phyloP scores from a whole-genome alignment of 2,888 invertebrate species.

The Vesta saturnalis region DNA sequence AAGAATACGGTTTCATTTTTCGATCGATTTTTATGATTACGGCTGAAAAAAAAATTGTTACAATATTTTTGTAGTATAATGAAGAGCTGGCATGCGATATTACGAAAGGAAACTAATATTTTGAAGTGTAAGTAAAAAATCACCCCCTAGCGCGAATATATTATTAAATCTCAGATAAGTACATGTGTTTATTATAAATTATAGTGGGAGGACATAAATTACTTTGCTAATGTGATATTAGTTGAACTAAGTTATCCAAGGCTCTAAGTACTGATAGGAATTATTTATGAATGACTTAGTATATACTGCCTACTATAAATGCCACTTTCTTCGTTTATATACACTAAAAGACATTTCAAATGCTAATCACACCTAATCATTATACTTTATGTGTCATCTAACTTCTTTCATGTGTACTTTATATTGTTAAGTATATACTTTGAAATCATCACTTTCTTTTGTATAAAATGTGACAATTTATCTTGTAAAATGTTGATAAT shows the following conservation, averaged over 20 bases:
- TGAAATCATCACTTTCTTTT: too few relatives aligned
- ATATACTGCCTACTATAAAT: neutral
- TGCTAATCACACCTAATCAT: neutral
- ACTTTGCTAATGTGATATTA: constrained; percentile 1
- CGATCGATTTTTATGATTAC: too few relatives aligned
- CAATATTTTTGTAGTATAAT: neutral
- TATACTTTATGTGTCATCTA: neutral
- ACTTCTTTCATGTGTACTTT: too few relatives aligned
- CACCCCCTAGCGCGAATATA: neutral
- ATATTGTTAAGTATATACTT: too few relatives aligned
- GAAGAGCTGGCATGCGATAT: neutral
- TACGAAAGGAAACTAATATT: neutral
- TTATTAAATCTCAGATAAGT: constrained; percentile 1
- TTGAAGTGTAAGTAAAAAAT: neutral
- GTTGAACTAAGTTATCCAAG: neutral
- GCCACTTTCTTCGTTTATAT: neutral
- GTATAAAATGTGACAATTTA: too few relatives aligned
- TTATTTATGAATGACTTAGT: constrained; percentile 1
- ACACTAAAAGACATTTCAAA: neutral
- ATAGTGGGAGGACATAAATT: neutral
- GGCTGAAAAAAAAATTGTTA: neutral
- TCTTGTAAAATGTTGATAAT: too few relatives aligned
- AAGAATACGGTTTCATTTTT: neutral
- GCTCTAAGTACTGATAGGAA: neutral
- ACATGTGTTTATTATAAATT: constrained; percentile 1